Base-by-base conservation (phyloP, 2,797 vertebrate genomes). In the Ibycter americanus region DNA sequence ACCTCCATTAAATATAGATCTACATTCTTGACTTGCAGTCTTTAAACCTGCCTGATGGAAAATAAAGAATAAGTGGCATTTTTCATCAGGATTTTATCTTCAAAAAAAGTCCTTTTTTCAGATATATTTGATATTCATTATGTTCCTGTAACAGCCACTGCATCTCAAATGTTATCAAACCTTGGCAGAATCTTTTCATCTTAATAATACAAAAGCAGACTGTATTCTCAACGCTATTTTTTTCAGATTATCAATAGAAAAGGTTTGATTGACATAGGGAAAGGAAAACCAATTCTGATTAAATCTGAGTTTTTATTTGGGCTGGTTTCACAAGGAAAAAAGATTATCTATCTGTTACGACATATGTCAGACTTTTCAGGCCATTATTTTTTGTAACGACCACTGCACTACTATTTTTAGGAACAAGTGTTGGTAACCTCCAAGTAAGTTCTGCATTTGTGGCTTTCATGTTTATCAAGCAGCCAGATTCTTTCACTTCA, bases 161-260 rank as follows among this genome's bases (percentile, higher is more conserved):
- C 74, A 96, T 94, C 86, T 90, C 34, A 73, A 95, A 90, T 74
- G 90, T 96, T 96, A 97, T 97, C 97, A 96, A 91, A 96, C 47
- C 62, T 44, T 49, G 66, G 63, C 95, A 96, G 92, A 97, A 96
- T 90, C 94, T 95, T 96, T 97, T 96, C 83, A 96, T 96, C 96
- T 96, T 83, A 91, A 91, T 95, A 90, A 96, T 26, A 94, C 61
- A 91, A 94, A 95, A 92, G 88, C 4, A 92, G 89, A 84, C 55
- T 84, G 65, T 73, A 51, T 82, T 90, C 87, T 68, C 70, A 80
- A 16, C 36, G n/a, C 17, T 38, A 26, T 76, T 91, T 91, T 82
- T 34, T 91, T 73, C 76, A 72, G 87, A 81, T 94, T 94, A 82
- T 87, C 93, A 80, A 78, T n/a, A 83, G 12, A 47, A 91, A 89